Percentiles rank a stretch among this genome's conserved stretches.
Conservation (phyloP, 2,113 vertebrate species). For the Choloepus hoffmanni region DNA sequence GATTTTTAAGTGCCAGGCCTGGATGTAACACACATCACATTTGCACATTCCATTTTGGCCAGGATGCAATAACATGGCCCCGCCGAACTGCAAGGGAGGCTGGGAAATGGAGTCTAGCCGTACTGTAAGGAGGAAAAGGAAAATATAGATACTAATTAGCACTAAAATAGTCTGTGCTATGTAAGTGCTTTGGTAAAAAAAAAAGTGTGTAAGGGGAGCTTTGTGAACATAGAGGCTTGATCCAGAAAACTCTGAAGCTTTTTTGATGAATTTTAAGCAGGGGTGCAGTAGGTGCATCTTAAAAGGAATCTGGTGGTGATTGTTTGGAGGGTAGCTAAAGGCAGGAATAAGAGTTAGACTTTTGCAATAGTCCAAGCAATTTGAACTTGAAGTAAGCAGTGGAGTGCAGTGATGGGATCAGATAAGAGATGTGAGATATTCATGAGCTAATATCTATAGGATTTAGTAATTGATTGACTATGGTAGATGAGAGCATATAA, state of each 20-base stretch:
- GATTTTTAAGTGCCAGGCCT: neutral
- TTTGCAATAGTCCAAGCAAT: neutral
- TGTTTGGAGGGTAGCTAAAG: neutral
- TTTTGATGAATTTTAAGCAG: neutral
- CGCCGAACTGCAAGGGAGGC: neutral
- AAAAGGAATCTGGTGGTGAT: neutral
- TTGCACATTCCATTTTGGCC: neutral
- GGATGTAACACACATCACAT: neutral
- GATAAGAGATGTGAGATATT: neutral
- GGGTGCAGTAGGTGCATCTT: constrained; percentile 3
- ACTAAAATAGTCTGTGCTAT: neutral
- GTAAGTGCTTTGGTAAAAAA: neutral
- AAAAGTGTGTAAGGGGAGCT: neutral
- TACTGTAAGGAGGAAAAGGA: neutral
- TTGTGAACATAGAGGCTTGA: neutral
- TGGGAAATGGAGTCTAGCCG: constrained; percentile 50
- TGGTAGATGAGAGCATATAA: constrained; percentile 5
- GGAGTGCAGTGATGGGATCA: neutral
- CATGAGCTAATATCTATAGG: constrained; percentile 24
- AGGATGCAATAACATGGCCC: neutral
- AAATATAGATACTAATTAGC: neutral
- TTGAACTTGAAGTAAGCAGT: constrained; percentile 14
- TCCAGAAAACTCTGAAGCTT: neutral
- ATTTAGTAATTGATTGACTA: neutral
- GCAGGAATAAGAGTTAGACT: neutral